These are phyloP conservation scores for Drosophila lacertosa DNA, from an alignment of 1,140 invertebrate species.

Conservation along the genomic window DNA sequence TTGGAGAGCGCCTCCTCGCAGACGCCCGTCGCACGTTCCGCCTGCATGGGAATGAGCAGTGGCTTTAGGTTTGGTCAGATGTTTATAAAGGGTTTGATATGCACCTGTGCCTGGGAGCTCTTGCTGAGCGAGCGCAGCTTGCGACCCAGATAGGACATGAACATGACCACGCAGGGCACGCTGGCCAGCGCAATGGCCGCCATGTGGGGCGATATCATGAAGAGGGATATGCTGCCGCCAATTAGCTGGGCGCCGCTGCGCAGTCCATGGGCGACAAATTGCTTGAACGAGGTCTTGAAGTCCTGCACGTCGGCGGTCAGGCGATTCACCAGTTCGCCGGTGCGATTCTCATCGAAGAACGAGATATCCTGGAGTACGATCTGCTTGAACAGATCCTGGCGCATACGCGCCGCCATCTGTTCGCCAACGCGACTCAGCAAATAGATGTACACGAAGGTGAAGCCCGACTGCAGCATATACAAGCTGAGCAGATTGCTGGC, in stretches of 20 bases:
- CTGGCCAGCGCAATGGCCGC: constrained; percentile 91
- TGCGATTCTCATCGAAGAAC: constrained; percentile 96
- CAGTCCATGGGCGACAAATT: constrained; percentile 94
- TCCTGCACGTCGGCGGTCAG: constrained; percentile 97
- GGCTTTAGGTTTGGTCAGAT: too few relatives aligned
- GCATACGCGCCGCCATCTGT: constrained; percentile 91
- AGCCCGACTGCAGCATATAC: constrained; percentile 91
- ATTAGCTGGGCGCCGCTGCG: constrained; percentile 92
- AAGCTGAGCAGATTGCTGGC: constrained; percentile 87
- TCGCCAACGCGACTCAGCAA: constrained; percentile 94
- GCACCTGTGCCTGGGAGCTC: constrained; percentile 73
- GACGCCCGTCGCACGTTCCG: constrained; percentile 92
- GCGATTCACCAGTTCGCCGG: constrained; percentile 95
- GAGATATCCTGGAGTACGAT: constrained; percentile 94
- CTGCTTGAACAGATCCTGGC: constrained; percentile 92
- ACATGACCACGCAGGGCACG: constrained; percentile 93
- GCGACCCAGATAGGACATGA: constrained; percentile 74
- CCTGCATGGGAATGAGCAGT: constrained; percentile 89
- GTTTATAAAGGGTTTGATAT: too few relatives aligned
- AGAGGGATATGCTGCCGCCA: constrained; percentile 80
- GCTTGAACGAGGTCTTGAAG: constrained; percentile 98
- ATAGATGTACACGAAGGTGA: constrained; percentile 96
- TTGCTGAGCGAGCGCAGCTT: constrained; percentile 73
- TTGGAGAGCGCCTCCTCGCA: constrained; percentile 97
- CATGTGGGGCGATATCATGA: constrained; percentile 93